phyloP scores from a whole-genome alignment of 2,113 vertebrate genomes.

The Rhipidura dahli region DNA sequence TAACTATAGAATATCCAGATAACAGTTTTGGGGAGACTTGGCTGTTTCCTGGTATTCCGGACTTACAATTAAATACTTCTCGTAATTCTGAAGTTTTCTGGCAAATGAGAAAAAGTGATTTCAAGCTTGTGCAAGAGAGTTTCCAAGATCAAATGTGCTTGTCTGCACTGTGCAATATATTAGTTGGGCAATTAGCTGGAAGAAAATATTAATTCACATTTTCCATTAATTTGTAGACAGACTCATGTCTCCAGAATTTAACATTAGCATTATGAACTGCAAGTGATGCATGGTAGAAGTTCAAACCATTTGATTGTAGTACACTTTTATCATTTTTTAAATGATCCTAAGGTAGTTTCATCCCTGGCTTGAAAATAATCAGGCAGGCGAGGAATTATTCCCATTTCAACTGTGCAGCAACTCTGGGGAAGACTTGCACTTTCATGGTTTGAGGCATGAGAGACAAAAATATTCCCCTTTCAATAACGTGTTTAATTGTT shows the following conservation, averaged over 20 bases:
- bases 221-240: conserved; percentile 63
- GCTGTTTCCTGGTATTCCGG: not conserved
- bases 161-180: not conserved
- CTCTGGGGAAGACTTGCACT: conserved; percentile 3
- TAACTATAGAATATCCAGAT: not conserved
- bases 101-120: not conserved
- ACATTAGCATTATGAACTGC: conserved; percentile 41
- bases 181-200: conserved; percentile 37
- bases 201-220: conserved; percentile 49
- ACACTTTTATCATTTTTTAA: conserved; percentile 27
- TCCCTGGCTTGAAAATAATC: conserved; percentile 19
- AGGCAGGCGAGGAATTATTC: conserved; percentile 1
- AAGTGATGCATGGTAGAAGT: conserved; percentile 1
- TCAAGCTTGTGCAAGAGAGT: not conserved
- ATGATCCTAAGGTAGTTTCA: not conserved
- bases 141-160: not conserved
- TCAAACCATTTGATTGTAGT: conserved; percentile 47
- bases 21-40: not conserved
- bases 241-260: conserved; percentile 50
- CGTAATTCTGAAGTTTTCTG: not conserved
- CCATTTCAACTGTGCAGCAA: conserved; percentile 42
- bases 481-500: conserved; percentile 54
- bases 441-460: conserved; percentile 20
- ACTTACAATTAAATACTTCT: not conserved
- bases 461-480: conserved; percentile 54